Percentiles rank a stretch among this genome's conserved stretches.
These are phyloP conservation scores for Sitta europaea DNA, from an alignment of 2,113 vertebrate genomes.

Conservation along the genomic window DNA sequence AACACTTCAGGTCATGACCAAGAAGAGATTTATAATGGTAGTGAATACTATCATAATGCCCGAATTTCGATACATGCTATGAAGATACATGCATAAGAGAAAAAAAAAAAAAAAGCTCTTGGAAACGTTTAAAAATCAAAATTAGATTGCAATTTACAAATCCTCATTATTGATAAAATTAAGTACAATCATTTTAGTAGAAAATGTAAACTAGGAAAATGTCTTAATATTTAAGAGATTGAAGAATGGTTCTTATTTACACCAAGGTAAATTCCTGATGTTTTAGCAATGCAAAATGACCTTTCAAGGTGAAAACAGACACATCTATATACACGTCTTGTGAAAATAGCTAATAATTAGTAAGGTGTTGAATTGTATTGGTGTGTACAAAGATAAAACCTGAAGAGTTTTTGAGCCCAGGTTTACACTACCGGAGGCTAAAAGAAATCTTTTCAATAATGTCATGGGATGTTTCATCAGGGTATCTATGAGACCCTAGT, in stretches of 20 bases:
- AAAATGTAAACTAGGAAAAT: background rate
- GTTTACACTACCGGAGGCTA: background rate
- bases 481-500: background rate
- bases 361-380: background rate
- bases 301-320: background rate
- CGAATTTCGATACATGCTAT: rapidly evolving
- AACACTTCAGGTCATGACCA: background rate
- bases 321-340: background rate
- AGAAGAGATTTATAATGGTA: background rate
- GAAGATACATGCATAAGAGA: background rate
- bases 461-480: background rate
- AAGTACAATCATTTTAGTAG: background rate
- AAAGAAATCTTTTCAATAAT: background rate
- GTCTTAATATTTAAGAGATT: background rate
- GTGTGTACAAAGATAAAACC: background rate
- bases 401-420: background rate
- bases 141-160: background rate
- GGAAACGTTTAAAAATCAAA: background rate
- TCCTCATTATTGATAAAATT: background rate
- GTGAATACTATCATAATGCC: background rate
- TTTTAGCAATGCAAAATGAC: background rate
- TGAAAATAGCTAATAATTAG: background rate
- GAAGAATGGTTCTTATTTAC: background rate
- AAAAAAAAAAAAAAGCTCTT: background rate
- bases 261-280: background rate